These are phyloP conservation scores for Drosophila lutescens DNA, from an alignment of 2,888 invertebrate genomes.

Conservation along the genomic window DNA sequence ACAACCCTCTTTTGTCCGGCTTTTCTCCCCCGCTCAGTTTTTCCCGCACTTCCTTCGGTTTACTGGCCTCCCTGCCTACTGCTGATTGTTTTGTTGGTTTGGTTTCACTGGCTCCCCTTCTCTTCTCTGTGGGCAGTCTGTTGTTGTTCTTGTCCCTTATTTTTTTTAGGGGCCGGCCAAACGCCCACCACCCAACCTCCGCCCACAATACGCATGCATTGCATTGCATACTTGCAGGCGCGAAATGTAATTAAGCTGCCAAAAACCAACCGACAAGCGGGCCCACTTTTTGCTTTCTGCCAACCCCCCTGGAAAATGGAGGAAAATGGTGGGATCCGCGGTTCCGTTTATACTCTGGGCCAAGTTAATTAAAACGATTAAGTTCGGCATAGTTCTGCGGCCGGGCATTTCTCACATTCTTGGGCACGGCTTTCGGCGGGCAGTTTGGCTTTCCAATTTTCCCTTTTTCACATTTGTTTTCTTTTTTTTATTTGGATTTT, in stretches of 20 bases:
- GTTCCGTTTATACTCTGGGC: slow-evolving; percentile 23
- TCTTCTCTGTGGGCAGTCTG: neutral
- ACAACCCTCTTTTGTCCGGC: neutral
- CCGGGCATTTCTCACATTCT: slow-evolving; percentile 40
- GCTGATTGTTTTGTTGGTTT: slow-evolving; percentile 50
- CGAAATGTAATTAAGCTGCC: slow-evolving; percentile 77
- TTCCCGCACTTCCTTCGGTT: neutral
- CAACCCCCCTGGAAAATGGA: neutral
- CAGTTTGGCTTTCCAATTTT: slow-evolving; percentile 4
- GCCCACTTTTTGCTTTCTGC: slow-evolving; percentile 7
- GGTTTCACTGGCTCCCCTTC: slow-evolving; percentile 7
- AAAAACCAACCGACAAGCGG: slow-evolving; percentile 47
- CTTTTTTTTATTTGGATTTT: neutral
- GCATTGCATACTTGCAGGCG: slow-evolving; percentile 74
- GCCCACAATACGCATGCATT: slow-evolving; percentile 20
- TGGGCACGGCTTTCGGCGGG: slow-evolving; percentile 21
- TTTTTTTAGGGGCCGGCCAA: slow-evolving; percentile 6
- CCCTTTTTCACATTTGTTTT: slow-evolving; percentile 6
- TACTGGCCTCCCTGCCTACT: slow-evolving; percentile 18
- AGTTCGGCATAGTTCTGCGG: slow-evolving; percentile 65
- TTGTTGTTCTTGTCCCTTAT: slow-evolving; percentile 5
- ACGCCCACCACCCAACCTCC: slow-evolving; percentile 10
- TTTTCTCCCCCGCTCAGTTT: neutral
- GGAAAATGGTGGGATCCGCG: slow-evolving; percentile 4
- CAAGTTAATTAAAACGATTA: slow-evolving; percentile 77